phyloP scores from a whole-genome alignment of 2,888 invertebrate species.

The Drosophila neotestacea region DNA sequence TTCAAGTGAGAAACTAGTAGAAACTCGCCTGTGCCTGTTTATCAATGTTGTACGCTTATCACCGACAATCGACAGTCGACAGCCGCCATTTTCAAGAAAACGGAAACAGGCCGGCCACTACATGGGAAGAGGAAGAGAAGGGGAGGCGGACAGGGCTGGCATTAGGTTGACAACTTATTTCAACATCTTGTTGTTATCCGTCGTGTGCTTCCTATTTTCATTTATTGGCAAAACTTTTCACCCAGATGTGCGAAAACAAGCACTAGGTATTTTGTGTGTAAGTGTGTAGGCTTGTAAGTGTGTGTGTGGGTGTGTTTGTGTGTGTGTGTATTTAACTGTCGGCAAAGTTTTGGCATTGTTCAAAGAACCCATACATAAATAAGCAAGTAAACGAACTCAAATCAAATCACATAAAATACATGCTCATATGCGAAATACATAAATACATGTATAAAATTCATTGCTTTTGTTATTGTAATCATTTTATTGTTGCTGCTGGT shows the following conservation, averaged over 20 bases:
- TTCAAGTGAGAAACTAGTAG: slow-evolving; percentile 4
- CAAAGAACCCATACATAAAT: slow-evolving; percentile 45
- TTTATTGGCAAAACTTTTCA: slow-evolving; percentile 78
- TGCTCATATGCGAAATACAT: neutral
- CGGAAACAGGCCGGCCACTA: slow-evolving; percentile 41
- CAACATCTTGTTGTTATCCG: slow-evolving; percentile 73
- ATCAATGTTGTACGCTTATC: slow-evolving; percentile 79
- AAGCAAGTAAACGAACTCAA: slow-evolving; percentile 41
- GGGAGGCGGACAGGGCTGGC: slow-evolving; percentile 22
- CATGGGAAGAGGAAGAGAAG: neutral
- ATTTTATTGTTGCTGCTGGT: neutral
- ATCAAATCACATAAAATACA: slow-evolving; percentile 13
- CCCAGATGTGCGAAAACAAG: slow-evolving; percentile 64
- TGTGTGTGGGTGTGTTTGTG: neutral
- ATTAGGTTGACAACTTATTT: slow-evolving; percentile 78
- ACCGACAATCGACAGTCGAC: slow-evolving; percentile 33
- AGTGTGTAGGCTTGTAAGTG: neutral
- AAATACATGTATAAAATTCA: neutral
- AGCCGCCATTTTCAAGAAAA: slow-evolving; percentile 47
- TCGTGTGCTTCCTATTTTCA: slow-evolving; percentile 71
- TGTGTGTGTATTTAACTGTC: slow-evolving; percentile 55
- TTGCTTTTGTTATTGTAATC: slow-evolving; percentile 14
- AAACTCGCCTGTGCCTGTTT: slow-evolving; percentile 54
- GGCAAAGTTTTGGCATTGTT: slow-evolving; percentile 71
- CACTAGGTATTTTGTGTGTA: slow-evolving; percentile 27